Conservation (phyloP, 2,113 vertebrate genomes). For the Bos javanicus region DNA sequence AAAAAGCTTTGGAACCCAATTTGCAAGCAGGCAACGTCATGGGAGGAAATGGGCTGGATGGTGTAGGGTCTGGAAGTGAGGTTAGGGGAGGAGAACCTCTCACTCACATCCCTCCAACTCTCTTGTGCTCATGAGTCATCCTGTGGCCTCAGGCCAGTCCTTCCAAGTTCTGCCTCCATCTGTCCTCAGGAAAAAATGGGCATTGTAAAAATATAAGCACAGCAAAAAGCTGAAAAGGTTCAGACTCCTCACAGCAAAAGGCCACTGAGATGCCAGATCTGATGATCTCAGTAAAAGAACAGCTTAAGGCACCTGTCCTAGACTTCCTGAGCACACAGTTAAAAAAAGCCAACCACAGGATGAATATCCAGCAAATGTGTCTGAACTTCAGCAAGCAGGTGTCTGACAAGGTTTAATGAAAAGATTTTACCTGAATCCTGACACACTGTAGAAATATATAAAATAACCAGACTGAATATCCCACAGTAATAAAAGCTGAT, state of each 20-base stretch:
- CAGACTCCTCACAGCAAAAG: neutral
- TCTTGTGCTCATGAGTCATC: slow-evolving; percentile 52
- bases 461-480: neutral
- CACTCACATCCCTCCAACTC: neutral
- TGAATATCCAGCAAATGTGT: neutral
- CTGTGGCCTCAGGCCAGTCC: slow-evolving; percentile 15
- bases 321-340: neutral
- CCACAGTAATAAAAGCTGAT: neutral
- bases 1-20: neutral
- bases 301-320: neutral
- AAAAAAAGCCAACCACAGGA: neutral
- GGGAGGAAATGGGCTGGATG: neutral
- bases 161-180: slow-evolving; percentile 1
- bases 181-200: slow-evolving; percentile 31
- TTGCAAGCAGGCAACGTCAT: neutral
- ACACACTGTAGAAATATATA: neutral
- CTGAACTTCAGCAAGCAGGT: neutral
- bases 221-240: neutral
- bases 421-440: neutral
- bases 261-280: neutral
- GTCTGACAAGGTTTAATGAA: neutral
- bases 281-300: neutral
- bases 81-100: slow-evolving; percentile 53
- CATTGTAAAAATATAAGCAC: neutral
- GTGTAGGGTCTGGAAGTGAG: slow-evolving; percentile 21